Evolutionary conservation across 2,797 vertebrate genomes (phyloP), one percentile per base, ranked within the genome.

Genomic region (Carduelis carduelis): DNA sequence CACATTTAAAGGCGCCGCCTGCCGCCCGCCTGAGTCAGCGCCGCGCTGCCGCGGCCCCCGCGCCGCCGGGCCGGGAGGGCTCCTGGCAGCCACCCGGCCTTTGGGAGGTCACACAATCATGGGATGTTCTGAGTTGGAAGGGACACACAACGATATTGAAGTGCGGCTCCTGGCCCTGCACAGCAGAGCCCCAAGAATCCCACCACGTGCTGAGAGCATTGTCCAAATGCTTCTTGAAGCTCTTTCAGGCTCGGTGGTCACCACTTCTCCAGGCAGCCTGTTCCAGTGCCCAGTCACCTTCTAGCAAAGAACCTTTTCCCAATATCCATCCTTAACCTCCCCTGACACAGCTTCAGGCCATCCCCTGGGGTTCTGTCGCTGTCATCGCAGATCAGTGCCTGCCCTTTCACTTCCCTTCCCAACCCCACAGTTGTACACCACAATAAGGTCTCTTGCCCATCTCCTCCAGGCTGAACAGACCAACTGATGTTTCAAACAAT

Each of bases 1-100:
- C 55, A 16, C 85, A 37, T 95, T 96, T 96, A 95, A 97, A 95
- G 95, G 87, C 87, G 61, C 96, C 88, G 91, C 70, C 87, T 17
- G 41, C 64, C 14, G 63, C 28, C 4, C 35, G 83, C 34, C 71
- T 94, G 96, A 96, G 93, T 95, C 95, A 96, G 72, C 60, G 89
- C 60, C 22, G 3, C 27, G 24, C 19, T 18, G 13, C 68, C n/a
- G 41, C 22, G 63, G 34, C 59, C 8, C 35, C 57, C 34, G 56
- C 16, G 34, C 56, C 24, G 39, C 39, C 39, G 65, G 56, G 47
- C 56, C 6, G 39, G 41, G 23, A 6, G 49, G 10, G 56, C 8
- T 52, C 23, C 37, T 34, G 56, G 6, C 7, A 1, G 0, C 5
- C 32, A 0, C 39, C 44, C 14, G 3, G 57, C 41, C 32, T 12